Evolutionary conservation across 2,797 vertebrate genomes (phyloP).

Genomic region (Coranthus polyacanthus): DNA sequence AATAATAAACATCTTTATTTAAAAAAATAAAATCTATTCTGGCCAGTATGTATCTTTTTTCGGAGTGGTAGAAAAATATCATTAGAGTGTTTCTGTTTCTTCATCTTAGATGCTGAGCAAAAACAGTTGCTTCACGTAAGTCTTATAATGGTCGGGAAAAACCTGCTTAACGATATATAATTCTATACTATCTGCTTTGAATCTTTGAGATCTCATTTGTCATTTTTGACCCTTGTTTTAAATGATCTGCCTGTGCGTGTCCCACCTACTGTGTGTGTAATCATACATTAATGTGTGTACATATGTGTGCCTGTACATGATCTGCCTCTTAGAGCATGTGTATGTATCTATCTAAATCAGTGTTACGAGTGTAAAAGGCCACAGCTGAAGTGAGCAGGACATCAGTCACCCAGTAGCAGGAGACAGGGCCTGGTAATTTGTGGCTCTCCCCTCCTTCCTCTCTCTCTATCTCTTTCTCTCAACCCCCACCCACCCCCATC

Average conservation of each 20-base stretch:
- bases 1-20: no score
- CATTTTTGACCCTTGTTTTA: slow-evolving; percentile 50
- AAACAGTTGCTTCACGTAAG: no score
- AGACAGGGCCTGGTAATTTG: slow-evolving; percentile 84
- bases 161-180: not conserved
- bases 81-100: no score
- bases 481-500: slow-evolving; percentile 5
- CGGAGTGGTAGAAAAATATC: no score
- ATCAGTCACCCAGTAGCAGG: slow-evolving; percentile 78
- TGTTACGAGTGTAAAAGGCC: slow-evolving; percentile 74
- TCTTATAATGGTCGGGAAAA: no score
- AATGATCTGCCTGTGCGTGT: slow-evolving; percentile 53
- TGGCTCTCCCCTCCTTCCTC: slow-evolving; percentile 39
- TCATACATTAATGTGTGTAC: slow-evolving; percentile 49
- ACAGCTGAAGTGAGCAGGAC: slow-evolving; percentile 73
- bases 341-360: slow-evolving; percentile 81
- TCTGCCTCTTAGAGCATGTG: slow-evolving; percentile 49
- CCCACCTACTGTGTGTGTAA: slow-evolving; percentile 19
- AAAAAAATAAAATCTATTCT: no score
- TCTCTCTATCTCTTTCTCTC: slow-evolving; percentile 16
- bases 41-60: no score
- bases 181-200: slow-evolving; percentile 9
- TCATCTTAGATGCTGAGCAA: no score
- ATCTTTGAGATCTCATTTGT: slow-evolving; percentile 31
- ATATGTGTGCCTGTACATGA: slow-evolving; percentile 48